Base-by-base conservation (phyloP, 2,797 vertebrate species). In the Manis pentadactyla region DNA sequence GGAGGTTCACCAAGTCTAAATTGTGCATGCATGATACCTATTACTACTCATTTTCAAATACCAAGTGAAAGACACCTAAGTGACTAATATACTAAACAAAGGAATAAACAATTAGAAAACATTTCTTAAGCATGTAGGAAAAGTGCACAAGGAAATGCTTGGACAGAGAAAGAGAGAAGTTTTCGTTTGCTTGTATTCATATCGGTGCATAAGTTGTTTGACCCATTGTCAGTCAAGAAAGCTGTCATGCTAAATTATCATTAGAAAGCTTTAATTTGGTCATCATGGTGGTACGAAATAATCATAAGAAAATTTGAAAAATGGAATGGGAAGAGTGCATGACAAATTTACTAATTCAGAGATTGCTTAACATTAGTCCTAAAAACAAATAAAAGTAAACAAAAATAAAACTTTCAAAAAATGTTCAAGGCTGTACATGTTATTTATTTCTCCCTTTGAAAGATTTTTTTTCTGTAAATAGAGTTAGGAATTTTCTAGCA, bases 141-240 rank as follows among this genome's bases (percentile, higher is more conserved):
- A 83, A 63, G 1, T 7, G 31, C 42, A 4, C 7, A 71, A 90
- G 11, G n/a, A 53, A 77, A 85, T 31, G 74, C 81, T 12, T 37
- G 29, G 6, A 42, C 69, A 4, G 21, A 68, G 53, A 86, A 85
- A 29, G 14, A 91, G 11, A 68, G 55, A 29, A 0, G 0, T 42
- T 27, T 71, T 64, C 31, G 10, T 49, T 37, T 69, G 1, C 5
- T 73, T 66, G 3, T 64, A 84, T 93, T 77, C 63, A 63, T 64
- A 31, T 4, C 15, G 0, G 1, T 34, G 0, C n/a, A 27, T 19
- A 69, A 11, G 0, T 34, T 83, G 1, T 83, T 59, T 39, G 14
- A 51, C 7, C 17, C 88, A 15, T 75, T 94, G 95, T 77, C 29
- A 57, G 8, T 59, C 13, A 23, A 64, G 23, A 75, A n/a, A 1